Base-by-base conservation (phyloP, 1,140 invertebrate species). In the Aphelenchoides fujianensis region DNA sequence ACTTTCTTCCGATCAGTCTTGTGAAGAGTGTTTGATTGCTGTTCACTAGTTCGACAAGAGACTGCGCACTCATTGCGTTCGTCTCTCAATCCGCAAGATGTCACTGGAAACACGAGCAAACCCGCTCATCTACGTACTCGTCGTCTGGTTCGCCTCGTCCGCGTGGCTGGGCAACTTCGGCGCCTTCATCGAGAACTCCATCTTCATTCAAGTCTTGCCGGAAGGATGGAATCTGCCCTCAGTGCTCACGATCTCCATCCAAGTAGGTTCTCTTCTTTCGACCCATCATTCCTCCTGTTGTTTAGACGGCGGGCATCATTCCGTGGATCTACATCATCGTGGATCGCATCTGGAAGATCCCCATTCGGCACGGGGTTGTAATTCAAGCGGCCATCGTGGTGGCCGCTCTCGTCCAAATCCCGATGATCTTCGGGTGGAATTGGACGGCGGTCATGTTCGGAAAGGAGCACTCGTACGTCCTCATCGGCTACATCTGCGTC, bases 151-250 rank as follows among this genome's bases (percentile, higher is more conserved):
- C 55, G 55, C 5, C 5, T 59, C 55, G 7, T 16, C 5, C 34
- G 5, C 55, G 5, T 59, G 55, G 55, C 23, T 59, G 5, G 55
- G 55, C 12, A 59, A 19, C 19, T 59, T 16, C 34, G 5, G 27
- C 5, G 34, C 19, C 12, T 7, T 19, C 5, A 32, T 59, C 7
- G 55, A 59, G 55, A 59, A 30, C 27, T 59, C 55, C 7, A 59
- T 94, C 67, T 86, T 95, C 62, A 76, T 72, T 2, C 32, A 54
- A 3, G 86, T 85, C 16, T 88, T 92, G 36, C 93, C 93, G 0
- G 94, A 96, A 87, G 88, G 88, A 82, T 95, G 93, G 93, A 89
- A 86, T 78, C 86, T 96, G 36, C 91, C 92, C 0, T 91, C 92
- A 0, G 90, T 92, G 80, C 88, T 79, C 5, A 66, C 31, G 9